These are phyloP conservation scores for Trachelipus rathkii DNA, from an alignment of 1,140 invertebrate genomes.

Conservation along the genomic window DNA sequence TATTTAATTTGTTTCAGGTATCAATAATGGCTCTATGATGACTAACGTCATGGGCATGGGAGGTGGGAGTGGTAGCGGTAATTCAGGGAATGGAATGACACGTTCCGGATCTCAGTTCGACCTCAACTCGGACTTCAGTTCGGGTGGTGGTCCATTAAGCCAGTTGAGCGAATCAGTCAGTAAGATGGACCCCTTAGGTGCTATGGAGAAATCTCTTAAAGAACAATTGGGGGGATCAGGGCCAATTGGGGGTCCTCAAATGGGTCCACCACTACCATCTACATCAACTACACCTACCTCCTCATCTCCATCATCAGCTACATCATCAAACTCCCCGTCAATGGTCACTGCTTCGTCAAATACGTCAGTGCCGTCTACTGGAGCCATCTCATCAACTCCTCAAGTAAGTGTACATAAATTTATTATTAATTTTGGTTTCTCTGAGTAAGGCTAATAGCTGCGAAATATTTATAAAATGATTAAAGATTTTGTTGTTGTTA, in stretches of 20 bases:
- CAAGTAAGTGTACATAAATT: neutral
- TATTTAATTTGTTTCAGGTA: conserved; percentile 52
- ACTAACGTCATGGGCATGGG: conserved; percentile 50
- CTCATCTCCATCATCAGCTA: conserved; percentile 33
- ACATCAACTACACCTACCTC: conserved; percentile 37
- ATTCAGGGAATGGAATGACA: conserved; percentile 54
- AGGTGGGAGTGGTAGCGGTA: conserved; percentile 35
- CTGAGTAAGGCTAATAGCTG: too few species aligned
- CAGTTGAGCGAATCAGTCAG: conserved; percentile 78
- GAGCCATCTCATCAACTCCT: conserved; percentile 27
- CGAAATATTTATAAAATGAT: too few species aligned
- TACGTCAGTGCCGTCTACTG: conserved; percentile 34
- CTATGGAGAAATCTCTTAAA: conserved; percentile 84
- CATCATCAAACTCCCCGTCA: conserved; percentile 32
- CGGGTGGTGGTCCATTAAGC: conserved; percentile 64
- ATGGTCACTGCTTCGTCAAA: conserved; percentile 25
- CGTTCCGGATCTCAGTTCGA: conserved; percentile 52
- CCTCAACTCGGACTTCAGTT: conserved; percentile 52
- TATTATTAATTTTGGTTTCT: too few species aligned
- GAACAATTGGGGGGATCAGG: conserved; percentile 68
- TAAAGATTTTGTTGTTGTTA: too few species aligned
- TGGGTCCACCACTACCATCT: conserved; percentile 44
- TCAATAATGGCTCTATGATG: conserved; percentile 84
- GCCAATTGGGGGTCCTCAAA: conserved; percentile 27
- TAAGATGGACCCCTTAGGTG: conserved; percentile 79